Evolutionary conservation across 1,140 invertebrate species (phyloP), one percentile per base, ranked within the genome.

Genomic region (Anoplophora glabripennis): DNA sequence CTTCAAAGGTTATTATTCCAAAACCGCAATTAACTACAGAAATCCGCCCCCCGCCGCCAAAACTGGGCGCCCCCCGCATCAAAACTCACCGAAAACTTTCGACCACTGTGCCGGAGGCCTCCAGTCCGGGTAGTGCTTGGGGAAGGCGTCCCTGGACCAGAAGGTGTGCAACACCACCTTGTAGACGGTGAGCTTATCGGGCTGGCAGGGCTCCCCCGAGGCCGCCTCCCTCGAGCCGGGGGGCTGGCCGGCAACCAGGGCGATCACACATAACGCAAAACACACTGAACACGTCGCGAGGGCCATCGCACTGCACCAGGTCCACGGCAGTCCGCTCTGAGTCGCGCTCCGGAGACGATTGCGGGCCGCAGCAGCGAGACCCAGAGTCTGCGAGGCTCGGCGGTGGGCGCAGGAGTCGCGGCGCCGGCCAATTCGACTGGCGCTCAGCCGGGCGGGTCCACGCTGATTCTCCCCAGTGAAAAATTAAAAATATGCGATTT

Each of bases 101-200:
- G 91, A 90, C 87, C 91, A 96, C 75, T 94, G 92, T 3, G 93
- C 93, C 0, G 87, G 87, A 12, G 93, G 92, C 74, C 92, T 83
- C 89, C 90, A 94, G 72, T 91, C 89, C 0, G 93, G 93, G 75
- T 92, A 96, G 76, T 95, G 92, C 71, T 93, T 92, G 17, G 92
- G 92, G 72, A 94, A 96, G 68, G 86, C 85, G 61, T 90, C 86
- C 52, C 88, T 82, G n/a, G 89, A 90, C 93, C 93, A 96, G 72
- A 90, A 91, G 36, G 90, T 94, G 72, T 91, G 86, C 70, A 95
- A 75, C 28, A 90, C 86, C 73, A 94, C 86, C 72, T 87, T 86
- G 75, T 95, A 96, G 59, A 91, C 84, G 42, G 88, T 91, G 74
- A 96, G 73, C 60, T 87, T 86, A 70, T 88, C 84, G 56, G 84